These are phyloP conservation scores for Silurus glanis DNA, from an alignment of 2,113 vertebrate species.

Conservation along the genomic window DNA sequence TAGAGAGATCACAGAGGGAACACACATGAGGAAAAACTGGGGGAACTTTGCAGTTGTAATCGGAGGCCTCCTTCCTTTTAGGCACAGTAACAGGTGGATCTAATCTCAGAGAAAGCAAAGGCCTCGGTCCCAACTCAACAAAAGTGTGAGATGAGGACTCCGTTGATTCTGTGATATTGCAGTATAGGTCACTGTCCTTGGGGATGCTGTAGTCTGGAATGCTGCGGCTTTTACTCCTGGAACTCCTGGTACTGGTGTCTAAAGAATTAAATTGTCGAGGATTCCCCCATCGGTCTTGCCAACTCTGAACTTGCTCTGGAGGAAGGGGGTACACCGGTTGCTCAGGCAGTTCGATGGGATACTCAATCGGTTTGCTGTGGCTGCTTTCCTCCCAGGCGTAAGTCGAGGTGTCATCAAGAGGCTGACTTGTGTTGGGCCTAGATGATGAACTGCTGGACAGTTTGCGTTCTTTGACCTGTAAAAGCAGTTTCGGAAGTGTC, in stretches of 20 bases:
- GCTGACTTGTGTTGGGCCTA: slow-evolving; percentile 20
- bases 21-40: slow-evolving; percentile 64
- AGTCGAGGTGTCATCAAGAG: neutral
- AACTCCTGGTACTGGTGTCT: neutral
- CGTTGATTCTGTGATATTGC: neutral
- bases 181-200: slow-evolving; percentile 30
- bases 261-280: neutral
- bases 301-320: slow-evolving; percentile 31
- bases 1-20: slow-evolving; percentile 67
- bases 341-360: slow-evolving; percentile 15
- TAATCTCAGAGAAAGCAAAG: neutral
- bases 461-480: slow-evolving; percentile 85
- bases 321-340: neutral
- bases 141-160: slow-evolving; percentile 15
- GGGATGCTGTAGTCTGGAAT: slow-evolving; percentile 47
- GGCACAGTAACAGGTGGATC: slow-evolving; percentile 11
- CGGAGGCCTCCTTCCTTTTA: slow-evolving; percentile 56
- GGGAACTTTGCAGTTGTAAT: slow-evolving; percentile 66
- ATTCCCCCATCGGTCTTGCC: slow-evolving; percentile 54
- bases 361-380: slow-evolving; percentile 41
- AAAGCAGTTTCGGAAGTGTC: slow-evolving; percentile 88
- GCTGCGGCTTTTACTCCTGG: slow-evolving; percentile 28
- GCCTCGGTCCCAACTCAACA: neutral
- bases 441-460: slow-evolving; percentile 38
- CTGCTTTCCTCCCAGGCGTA: slow-evolving; percentile 34